Conservation (phyloP, 2,113 vertebrate species). For the Cyprinodon brontotheroides region DNA sequence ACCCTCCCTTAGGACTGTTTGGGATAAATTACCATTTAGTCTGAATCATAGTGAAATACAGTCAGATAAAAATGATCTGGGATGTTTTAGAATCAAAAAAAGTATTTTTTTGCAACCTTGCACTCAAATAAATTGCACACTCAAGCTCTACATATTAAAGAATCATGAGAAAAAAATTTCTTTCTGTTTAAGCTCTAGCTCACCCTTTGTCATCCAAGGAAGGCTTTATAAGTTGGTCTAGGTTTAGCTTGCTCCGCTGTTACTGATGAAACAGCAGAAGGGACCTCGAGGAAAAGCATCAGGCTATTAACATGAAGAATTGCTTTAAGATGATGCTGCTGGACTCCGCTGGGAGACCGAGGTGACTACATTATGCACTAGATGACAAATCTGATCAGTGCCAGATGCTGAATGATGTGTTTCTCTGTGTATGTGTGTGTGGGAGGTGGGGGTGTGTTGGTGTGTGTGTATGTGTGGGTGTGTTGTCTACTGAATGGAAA, state of each 20-base stretch:
- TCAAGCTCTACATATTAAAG: conserved; percentile 33
- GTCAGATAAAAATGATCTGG: background rate
- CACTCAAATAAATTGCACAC: conserved; percentile 21
- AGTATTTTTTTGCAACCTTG: conserved; percentile 25
- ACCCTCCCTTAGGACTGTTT: conserved; percentile 27
- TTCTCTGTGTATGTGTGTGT: conserved; percentile 1
- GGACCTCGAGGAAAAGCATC: conserved; percentile 35
- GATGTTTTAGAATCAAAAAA: conserved; percentile 18
- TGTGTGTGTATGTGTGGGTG: conserved; percentile 10
- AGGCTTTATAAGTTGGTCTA: conserved; percentile 3
- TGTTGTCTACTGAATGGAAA: conserved; percentile 4
- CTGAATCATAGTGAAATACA: conserved; percentile 10
- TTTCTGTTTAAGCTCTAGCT: conserved; percentile 8
- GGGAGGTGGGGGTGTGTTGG: conserved; percentile 6
- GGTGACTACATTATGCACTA: conserved; percentile 32
- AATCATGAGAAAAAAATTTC: conserved; percentile 1
- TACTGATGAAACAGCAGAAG: conserved; percentile 37
- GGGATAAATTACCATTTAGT: conserved; percentile 43
- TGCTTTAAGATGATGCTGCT: conserved; percentile 46
- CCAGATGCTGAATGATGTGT: conserved; percentile 9
- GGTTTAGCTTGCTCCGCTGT: conserved; percentile 3
- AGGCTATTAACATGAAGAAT: conserved; percentile 49
- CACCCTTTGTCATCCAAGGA: conserved; percentile 15
- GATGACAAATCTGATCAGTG: conserved; percentile 53
- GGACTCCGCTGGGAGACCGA: conserved; percentile 34